Base-by-base conservation (phyloP, 2,888 invertebrate genomes). In the Leptarthrus brevirostris region DNA sequence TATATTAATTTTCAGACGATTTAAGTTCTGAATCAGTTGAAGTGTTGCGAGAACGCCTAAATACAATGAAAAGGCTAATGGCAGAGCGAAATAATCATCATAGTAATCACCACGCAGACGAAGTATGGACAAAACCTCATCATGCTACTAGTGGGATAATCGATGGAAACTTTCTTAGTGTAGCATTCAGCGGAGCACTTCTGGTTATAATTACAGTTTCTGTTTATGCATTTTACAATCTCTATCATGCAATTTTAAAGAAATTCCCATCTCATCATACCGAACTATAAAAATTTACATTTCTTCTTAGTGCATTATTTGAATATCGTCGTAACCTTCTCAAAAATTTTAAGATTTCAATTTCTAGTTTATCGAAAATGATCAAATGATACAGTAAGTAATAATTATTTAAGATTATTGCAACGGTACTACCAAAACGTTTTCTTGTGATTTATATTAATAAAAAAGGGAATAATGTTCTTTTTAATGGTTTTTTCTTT, bases 211-310 rank as follows among this genome's bases (percentile, higher is more conserved):
- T 94, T 6, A 90, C 91, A 79, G 94, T 95, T 47, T 93, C 94
- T 70, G 87, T 92, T 1, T 94, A 94, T 80, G 94, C 95, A 0
- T 95, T 95, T 82, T 93, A 93, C 79, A 94, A 93, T 83, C 86
- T 95, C 0, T 93, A 92, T 81, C 87, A 90, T 79, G 93, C 93
- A 14, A 92, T 95, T 66, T 82, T 93, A 34, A 94, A 93, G 85
- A 93, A 93, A 83, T 94, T 94, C 80, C 92, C 93, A 0, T 90
- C 93, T 0, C 88, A 87, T 58, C 94, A 94, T 81, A 93, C 92
- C 34, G 94, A 94, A 85, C 85, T 94, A 81, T 94, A 91, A 40
- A 12, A 1, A 40, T 40, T 40, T 40, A 12, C 12, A 8, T n/a
- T 40, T 30, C 8, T 30, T 8, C 30, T 30, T n/a, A n/a, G n/a